Conservation (phyloP, 2,113 vertebrate species). For the Aspiorhynchus laticeps region DNA sequence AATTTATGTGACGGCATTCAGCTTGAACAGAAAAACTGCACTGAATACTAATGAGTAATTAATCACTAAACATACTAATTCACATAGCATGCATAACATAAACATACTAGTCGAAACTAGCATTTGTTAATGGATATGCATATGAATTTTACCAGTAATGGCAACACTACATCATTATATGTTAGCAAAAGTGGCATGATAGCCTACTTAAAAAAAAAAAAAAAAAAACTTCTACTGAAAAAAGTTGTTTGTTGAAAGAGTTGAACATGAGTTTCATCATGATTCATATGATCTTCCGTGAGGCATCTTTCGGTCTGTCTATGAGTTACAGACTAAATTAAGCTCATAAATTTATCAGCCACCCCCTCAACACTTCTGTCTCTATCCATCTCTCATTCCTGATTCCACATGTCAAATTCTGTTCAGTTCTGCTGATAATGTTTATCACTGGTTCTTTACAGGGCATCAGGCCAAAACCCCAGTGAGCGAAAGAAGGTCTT, state of each 20-base stretch:
- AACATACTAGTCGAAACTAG: too few species aligned
- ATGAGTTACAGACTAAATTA: neutral
- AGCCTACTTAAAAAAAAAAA: neutral
- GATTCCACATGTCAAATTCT: neutral
- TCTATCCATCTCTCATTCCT: neutral
- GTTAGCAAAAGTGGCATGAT: neutral
- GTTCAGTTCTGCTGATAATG: neutral
- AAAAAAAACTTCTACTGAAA: neutral
- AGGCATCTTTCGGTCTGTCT: neutral
- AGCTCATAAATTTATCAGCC: neutral
- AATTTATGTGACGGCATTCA: neutral
- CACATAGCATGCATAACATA: too few species aligned
- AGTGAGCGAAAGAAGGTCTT: neutral
- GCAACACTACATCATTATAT: neutral
- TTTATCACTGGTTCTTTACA: neutral
- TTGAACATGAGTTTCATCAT: neutral
- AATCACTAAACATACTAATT: neutral
- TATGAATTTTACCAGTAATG: neutral
- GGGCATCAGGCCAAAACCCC: neutral
- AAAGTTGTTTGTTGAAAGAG: neutral
- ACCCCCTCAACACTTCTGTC: conserved; percentile 19
- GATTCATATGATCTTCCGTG: neutral
- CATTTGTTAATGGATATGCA: neutral
- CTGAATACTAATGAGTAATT: neutral
- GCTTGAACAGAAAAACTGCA: neutral